A percentile compares a stretch with the other conserved stretches of the same genome.
phyloP scores from a whole-genome alignment of 2,888 invertebrate genomes.

The Oegoconia quadripuncta region DNA sequence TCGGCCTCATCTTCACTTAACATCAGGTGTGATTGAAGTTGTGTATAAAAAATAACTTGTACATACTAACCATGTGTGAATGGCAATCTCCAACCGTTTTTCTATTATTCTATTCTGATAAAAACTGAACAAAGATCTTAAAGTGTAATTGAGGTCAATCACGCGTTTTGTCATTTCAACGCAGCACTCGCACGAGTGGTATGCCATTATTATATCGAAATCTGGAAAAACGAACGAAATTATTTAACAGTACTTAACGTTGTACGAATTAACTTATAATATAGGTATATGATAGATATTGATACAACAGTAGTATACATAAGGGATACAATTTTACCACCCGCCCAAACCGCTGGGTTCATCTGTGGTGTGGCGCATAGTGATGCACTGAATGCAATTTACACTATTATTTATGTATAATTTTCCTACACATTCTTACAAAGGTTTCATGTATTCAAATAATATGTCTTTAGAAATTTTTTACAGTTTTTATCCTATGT shows the following conservation, averaged over 20 bases:
- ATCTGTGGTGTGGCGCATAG: too few species aligned
- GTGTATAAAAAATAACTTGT: not conserved
- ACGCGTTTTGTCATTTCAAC: conserved; percentile 82
- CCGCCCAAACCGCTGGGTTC: too few species aligned
- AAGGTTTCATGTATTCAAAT: too few species aligned
- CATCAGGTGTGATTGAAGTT: not conserved
- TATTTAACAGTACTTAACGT: not conserved
- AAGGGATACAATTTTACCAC: too few species aligned
- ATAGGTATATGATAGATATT: too few species aligned
- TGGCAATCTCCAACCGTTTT: conserved; percentile 45
- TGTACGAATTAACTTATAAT: not conserved
- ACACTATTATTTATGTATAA: too few species aligned
- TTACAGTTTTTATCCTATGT: too few species aligned
- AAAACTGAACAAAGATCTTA: conserved; percentile 82
- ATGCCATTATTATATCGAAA: conserved; percentile 80
- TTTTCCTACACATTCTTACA: too few species aligned
- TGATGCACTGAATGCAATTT: too few species aligned
- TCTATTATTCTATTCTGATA: conserved; percentile 73
- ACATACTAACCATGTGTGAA: conserved; percentile 51
- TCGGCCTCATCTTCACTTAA: too few species aligned
- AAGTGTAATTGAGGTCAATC: conserved; percentile 83
- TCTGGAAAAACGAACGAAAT: conserved; percentile 46
- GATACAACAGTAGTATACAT: too few species aligned
- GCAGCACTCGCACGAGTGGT: conserved; percentile 83
- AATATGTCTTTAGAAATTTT: too few species aligned